A percentile compares a stretch with the other conserved stretches of the same genome.
These are phyloP conservation scores for Netelia melanura DNA, from an alignment of 2,888 invertebrate species.

Conservation along the genomic window DNA sequence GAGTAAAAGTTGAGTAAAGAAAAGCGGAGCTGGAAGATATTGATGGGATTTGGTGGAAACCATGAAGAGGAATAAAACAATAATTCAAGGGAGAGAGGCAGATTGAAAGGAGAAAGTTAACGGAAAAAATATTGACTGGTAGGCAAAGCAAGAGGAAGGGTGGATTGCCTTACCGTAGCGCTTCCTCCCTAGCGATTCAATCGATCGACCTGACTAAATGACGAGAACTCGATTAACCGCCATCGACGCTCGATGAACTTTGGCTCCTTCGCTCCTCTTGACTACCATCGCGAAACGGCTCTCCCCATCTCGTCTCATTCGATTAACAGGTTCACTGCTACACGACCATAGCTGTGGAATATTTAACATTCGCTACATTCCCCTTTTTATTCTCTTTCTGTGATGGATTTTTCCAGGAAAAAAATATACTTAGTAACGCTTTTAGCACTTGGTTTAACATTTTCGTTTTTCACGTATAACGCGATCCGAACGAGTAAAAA, in stretches of 20 bases:
- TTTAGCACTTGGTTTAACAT: too few relatives aligned
- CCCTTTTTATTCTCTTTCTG: neutral
- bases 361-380: constrained; percentile 10
- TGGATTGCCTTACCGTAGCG: constrained; percentile 39
- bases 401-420: too few relatives aligned
- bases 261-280: constrained; percentile 26
- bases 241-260: constrained; percentile 64
- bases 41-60: constrained; percentile 28
- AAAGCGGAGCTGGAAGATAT: neutral
- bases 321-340: constrained; percentile 58
- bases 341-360: constrained; percentile 21
- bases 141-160: constrained; percentile 14
- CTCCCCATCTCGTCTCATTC: constrained; percentile 55
- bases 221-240: constrained; percentile 65
- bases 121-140: constrained; percentile 26
- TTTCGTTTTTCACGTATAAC: too few relatives aligned
- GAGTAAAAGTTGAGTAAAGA: constrained; percentile 1
- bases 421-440: too few relatives aligned
- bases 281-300: constrained; percentile 5
- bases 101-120: constrained; percentile 1
- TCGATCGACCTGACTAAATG: constrained; percentile 64
- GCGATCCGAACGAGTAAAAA: too few relatives aligned
- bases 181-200: constrained; percentile 46
- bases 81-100: constrained; percentile 14
- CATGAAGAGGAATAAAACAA: constrained; percentile 34